These are phyloP conservation scores for Propithecus perrieri DNA, from an alignment of 2,797 vertebrate genomes.

Conservation along the genomic window DNA sequence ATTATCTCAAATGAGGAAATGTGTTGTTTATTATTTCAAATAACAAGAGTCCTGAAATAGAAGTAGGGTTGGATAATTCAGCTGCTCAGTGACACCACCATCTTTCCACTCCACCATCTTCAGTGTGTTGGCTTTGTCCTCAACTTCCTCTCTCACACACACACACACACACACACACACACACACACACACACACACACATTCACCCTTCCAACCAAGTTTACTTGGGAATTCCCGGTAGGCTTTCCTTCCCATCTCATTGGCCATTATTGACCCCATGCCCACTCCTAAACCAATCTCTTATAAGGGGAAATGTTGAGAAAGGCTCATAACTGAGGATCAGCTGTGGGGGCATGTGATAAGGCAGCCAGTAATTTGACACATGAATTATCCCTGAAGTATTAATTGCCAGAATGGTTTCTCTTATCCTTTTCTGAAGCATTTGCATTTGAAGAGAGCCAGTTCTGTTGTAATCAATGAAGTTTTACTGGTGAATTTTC, in stretches of 20 bases:
- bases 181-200: not conserved
- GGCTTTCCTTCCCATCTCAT: not conserved
- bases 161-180: not conserved
- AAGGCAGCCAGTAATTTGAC: not conserved
- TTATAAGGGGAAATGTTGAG: not conserved
- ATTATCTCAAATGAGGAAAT: not conserved
- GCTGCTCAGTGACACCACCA: not conserved
- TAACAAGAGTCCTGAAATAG: not conserved
- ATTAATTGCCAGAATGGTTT: not conserved
- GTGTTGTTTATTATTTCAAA: not conserved
- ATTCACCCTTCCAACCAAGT: not conserved
- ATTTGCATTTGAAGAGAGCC: not conserved
- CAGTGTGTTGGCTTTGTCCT: not conserved
- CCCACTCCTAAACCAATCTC: not conserved
- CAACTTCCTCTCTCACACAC: not conserved
- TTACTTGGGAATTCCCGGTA: not conserved
- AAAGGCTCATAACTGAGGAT: not conserved
- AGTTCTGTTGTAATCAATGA: not conserved
- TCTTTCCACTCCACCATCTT: not conserved
- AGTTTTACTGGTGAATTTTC: not conserved
- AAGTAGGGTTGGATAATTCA: not conserved
- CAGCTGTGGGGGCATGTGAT: accelerated
- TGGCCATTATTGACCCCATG: not conserved
- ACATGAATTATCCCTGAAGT: not conserved
- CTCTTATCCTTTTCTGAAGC: not conserved